phyloP scores from a whole-genome alignment of 1,140 invertebrate species.

The Eupeodes corollae region DNA sequence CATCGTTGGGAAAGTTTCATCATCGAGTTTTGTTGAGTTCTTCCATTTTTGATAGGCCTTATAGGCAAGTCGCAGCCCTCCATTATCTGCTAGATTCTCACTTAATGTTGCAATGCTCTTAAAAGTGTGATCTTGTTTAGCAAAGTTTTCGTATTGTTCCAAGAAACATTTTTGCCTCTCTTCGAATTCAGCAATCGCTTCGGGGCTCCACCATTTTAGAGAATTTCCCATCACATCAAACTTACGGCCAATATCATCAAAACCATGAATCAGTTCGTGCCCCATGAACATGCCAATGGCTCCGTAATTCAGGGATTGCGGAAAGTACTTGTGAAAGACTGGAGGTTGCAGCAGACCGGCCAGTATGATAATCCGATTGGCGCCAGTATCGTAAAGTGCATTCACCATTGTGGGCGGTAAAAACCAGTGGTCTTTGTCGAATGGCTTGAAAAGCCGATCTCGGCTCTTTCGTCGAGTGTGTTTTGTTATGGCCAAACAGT shows the following conservation, averaged over 20 bases:
- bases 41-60: slow-evolving; percentile 29
- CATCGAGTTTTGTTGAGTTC: slow-evolving; percentile 31
- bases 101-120: slow-evolving; percentile 49
- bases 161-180: slow-evolving; percentile 19
- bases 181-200: slow-evolving; percentile 13
- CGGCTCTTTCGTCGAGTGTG: slow-evolving; percentile 9
- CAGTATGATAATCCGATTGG: slow-evolving; percentile 22
- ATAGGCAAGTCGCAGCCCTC: slow-evolving; percentile 83
- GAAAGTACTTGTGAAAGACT: slow-evolving; percentile 17
- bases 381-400: slow-evolving; percentile 15
- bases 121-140: slow-evolving; percentile 6
- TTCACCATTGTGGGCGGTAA: slow-evolving; percentile 27
- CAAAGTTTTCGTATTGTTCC: slow-evolving; percentile 13
- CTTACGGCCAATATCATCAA: slow-evolving; percentile 57
- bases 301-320: slow-evolving; percentile 41
- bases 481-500: background rate
- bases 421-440: slow-evolving; percentile 13
- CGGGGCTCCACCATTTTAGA: slow-evolving; percentile 24
- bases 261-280: slow-evolving; percentile 59
- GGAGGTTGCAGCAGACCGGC: slow-evolving; percentile 24
- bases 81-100: slow-evolving; percentile 63
- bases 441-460: slow-evolving; percentile 20
- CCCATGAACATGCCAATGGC: slow-evolving; percentile 54
- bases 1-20: slow-evolving; percentile 39
- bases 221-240: slow-evolving; percentile 77